Evolutionary conservation across 1,140 invertebrate genomes (phyloP), one percentile per base, ranked within the genome.

Genomic region (Monochamus saltuarius): DNA sequence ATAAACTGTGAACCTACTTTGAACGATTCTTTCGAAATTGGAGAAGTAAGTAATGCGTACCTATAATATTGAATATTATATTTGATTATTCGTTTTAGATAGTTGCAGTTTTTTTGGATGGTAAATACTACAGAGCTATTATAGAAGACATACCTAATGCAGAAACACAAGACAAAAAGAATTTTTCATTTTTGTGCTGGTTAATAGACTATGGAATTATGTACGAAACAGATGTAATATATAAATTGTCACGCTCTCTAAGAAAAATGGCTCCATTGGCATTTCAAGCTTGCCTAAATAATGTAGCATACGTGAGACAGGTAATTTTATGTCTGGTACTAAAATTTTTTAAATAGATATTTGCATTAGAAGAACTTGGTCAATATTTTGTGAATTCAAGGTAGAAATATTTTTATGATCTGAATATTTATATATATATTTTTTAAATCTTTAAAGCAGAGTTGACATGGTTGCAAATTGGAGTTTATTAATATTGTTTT

Each of bases 201-300:
- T 43, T 68, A 16, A 51, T 65, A 14, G 66, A 68, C 57, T 51
- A 63, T 36, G 66, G 60, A 1, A 42, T 54, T 16, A 37, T 65
- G 49, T 55, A 46, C 8, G 53, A 65, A 47, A 52, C 55, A 4
- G 22, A 53, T 34, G 16, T 17, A n/a, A 45, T 68, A 16, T 65
- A 54, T 42, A 56, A 62, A 43, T 13, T 68, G 19, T 37, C 63
- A 19, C 11, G 39, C 7, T 38, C 45, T 35, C 38, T 65, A 14
- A 36, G 59, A 29, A 61, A 60, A 36, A 39, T 43, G 6, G 38
- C 57, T 39, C 36, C 56, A 13, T 9, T 43, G 8, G 55, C 57
- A 11, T 53, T 62, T 13, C 55, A 64, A 50, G 63, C 61, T 36
- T 29, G 56, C 43, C 49, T 68, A 16, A 50, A 62, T 40, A 64